A percentile compares a stretch with the other conserved stretches of the same genome.
Evolutionary conservation across 2,113 vertebrate species (phyloP).

Genomic region (Hippocampus abdominalis): DNA sequence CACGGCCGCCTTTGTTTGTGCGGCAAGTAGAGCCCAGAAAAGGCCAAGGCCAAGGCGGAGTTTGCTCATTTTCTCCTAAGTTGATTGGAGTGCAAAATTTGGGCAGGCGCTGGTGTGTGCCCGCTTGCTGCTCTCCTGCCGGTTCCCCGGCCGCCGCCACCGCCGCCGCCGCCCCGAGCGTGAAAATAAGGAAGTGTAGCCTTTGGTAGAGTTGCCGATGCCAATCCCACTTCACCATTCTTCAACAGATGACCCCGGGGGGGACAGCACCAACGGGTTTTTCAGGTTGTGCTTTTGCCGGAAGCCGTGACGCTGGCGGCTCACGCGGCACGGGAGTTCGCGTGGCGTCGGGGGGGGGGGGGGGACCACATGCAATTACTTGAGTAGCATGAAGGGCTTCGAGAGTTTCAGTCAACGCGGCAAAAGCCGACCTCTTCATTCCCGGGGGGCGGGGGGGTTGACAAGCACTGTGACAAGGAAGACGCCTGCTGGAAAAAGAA

Average conservation of each 20-base stretch:
- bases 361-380: slow-evolving; percentile 39
- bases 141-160: too few species aligned
- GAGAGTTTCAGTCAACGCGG: slow-evolving; percentile 43
- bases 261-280: not conserved
- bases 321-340: slow-evolving; percentile 48
- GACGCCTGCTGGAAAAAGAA: not conserved
- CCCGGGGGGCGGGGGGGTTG: slow-evolving; percentile 15
- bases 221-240: slow-evolving; percentile 67
- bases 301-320: slow-evolving; percentile 19
- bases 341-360: not conserved
- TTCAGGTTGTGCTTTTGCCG: slow-evolving; percentile 22
- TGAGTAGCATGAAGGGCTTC: slow-evolving; percentile 40
- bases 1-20: slow-evolving; percentile 68
- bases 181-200: slow-evolving; percentile 39
- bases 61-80: not conserved
- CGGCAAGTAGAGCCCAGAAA: slow-evolving; percentile 55
- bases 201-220: slow-evolving; percentile 35
- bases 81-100: too few species aligned
- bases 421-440: slow-evolving; percentile 43
- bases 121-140: too few species aligned
- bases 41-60: not conserved
- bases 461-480: slow-evolving; percentile 13
- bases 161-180: slow-evolving; percentile 18
- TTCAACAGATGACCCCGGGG: slow-evolving; percentile 44
- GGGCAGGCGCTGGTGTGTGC: too few species aligned